These are phyloP conservation scores for Cephus pulcher DNA, from an alignment of 2,888 invertebrate genomes.

Conservation along the genomic window DNA sequence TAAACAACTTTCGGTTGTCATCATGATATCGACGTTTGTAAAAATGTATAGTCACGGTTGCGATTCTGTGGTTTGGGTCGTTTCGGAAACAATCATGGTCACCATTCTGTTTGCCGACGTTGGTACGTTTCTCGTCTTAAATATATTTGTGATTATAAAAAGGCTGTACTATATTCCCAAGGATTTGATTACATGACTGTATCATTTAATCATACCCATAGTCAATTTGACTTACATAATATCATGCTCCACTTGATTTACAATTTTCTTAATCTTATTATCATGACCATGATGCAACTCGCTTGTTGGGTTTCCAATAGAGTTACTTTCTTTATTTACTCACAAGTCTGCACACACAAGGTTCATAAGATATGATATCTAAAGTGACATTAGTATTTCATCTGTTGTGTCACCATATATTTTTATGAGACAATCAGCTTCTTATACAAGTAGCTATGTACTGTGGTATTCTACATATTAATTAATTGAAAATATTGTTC, in stretches of 20 bases:
- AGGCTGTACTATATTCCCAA: not conserved
- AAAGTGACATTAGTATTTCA: not conserved
- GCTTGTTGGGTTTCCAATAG: not conserved
- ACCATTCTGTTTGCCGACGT: not conserved
- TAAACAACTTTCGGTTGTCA: not conserved
- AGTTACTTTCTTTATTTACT: not conserved
- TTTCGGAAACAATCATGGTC: conserved; percentile 11
- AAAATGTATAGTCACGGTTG: conserved; percentile 15
- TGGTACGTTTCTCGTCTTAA: conserved; percentile 2
- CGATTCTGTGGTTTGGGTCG: conserved; percentile 13
- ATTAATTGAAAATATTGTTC: not conserved
- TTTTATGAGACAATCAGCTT: not conserved
- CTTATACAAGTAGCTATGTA: not conserved
- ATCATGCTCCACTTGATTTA: not conserved
- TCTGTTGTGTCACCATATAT: not conserved
- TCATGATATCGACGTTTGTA: conserved; percentile 7
- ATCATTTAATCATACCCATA: not conserved
- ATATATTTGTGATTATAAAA: not conserved
- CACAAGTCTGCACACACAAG: not conserved
- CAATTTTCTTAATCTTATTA: not conserved
- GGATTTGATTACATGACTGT: not conserved
- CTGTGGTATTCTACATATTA: not conserved
- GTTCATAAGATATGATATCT: not conserved
- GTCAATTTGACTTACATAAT: not conserved
- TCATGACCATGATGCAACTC: not conserved